Evolutionary conservation across 1,140 invertebrate genomes (phyloP).

Genomic region (Zophobas morio): DNA sequence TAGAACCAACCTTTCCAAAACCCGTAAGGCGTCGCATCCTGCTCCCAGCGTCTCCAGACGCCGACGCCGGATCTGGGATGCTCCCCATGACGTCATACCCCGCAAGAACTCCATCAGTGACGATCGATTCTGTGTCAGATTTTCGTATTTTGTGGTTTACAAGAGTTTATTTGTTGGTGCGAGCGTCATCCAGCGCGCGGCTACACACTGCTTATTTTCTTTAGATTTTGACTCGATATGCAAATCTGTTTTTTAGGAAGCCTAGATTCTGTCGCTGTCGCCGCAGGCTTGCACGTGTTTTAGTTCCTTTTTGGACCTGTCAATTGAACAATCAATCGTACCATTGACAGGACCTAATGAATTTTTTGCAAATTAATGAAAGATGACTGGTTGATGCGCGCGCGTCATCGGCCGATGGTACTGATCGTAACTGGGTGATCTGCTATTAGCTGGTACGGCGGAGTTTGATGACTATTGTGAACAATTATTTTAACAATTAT

Average conservation of each 20-base stretch:
- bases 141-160: slow-evolving; percentile 4
- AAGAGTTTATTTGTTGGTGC: slow-evolving; percentile 12
- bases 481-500: no score
- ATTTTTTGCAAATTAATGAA: slow-evolving; percentile 6
- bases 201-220: slow-evolving; percentile 16
- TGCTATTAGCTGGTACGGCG: no score
- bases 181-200: slow-evolving; percentile 13
- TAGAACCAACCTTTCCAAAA: no score
- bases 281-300: slow-evolving; percentile 39
- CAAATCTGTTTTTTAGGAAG: slow-evolving; percentile 36
- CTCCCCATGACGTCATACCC: neutral
- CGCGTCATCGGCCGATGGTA: no score
- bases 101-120: neutral
- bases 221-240: slow-evolving; percentile 26
- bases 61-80: neutral
- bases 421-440: no score
- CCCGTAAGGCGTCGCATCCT: no score
- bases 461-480: no score
- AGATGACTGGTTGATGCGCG: neutral
- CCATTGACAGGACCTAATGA: neutral
- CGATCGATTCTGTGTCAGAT: neutral
- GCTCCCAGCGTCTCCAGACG: neutral
- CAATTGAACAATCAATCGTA: slow-evolving; percentile 29
- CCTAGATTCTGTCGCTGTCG: slow-evolving; percentile 23
- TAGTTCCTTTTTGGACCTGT: slow-evolving; percentile 20